Base-by-base conservation (phyloP, 2,797 vertebrate species). In the Loriculus beryllinus region DNA sequence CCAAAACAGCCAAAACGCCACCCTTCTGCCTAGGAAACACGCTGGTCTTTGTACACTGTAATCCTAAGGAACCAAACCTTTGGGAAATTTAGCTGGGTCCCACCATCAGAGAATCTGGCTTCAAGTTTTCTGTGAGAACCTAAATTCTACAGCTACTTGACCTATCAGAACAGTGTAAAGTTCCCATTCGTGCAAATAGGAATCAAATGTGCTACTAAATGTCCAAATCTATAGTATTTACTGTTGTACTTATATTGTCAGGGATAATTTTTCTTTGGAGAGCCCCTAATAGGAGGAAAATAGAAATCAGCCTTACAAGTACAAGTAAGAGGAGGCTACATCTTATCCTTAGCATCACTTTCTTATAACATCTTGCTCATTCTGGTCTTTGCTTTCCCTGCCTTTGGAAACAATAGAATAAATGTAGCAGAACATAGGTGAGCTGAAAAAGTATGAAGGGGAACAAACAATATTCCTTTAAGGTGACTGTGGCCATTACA, bases 1-100 rank as follows among this genome's bases (percentile, higher is more conserved):
- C 26, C 31, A 45, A 64, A 90, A 1, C 29, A 79, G 14, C 26
- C 29, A 59, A 18, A 70, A 25, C n/a, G 86, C 54, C 28, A 39
- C 42, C 63, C 33, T 96, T 95, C 90, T 94, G 12, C 82, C 62
- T 72, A 37, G 86, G 87, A 94, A 95, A 87, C 29, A 93, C 82
- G 81, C 64, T 28, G 29, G 52, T 92, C 47, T 86, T 59, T 33
- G 12, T n/a, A n/a, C n/a, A n/a, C n/a, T n/a, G n/a, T 86, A 68
- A 82, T 77, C 22, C 31, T 57, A 20, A 88, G 21, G 52, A 31
- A 16, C 12, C 16, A 75, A 40, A 56, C 35, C 26, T 37, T 77
- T 40, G 68, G 65, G 72, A 90, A 91, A 72, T 83, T 92, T 86
- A 82, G 31, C 70, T 3, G 2, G 37, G n/a, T 95, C 65, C 8